Percentiles rank a stretch among this genome's conserved stretches.
Evolutionary conservation across 2,113 vertebrate genomes (phyloP).

Genomic region (Ariopsis seemanni): DNA sequence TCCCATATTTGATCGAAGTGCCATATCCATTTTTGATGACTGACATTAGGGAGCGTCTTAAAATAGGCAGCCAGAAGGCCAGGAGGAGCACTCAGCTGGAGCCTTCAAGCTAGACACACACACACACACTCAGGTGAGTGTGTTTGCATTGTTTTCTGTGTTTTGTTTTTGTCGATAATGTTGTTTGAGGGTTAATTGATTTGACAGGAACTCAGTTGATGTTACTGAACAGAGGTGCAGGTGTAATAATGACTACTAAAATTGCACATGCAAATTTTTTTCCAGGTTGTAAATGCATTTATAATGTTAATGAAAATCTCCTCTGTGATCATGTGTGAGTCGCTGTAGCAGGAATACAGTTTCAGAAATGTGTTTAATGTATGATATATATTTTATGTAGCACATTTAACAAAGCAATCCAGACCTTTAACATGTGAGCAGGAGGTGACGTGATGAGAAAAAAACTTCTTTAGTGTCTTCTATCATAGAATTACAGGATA

Average conservation of each 20-base stretch:
- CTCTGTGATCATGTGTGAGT: background rate
- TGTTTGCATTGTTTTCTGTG: background rate
- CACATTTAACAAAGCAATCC: background rate
- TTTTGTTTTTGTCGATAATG: background rate
- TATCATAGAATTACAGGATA: background rate
- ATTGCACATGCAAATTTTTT: background rate
- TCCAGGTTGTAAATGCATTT: background rate
- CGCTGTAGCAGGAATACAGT: background rate
- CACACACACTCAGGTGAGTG: slow-evolving; percentile 32
- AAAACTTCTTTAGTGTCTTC: background rate
- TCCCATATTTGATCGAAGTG: slow-evolving; percentile 36
- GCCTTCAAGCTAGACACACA: slow-evolving; percentile 15
- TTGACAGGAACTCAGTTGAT: background rate
- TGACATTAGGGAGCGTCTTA: slow-evolving; percentile 46
- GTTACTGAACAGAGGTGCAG: background rate
- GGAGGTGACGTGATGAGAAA: background rate
- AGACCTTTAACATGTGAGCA: background rate
- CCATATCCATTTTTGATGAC: slow-evolving; percentile 38
- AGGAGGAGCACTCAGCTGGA: slow-evolving; percentile 25
- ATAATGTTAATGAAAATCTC: background rate
- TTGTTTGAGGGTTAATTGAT: background rate
- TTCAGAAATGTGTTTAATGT: background rate
- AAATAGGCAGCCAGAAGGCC: slow-evolving; percentile 30
- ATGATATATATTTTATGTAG: background rate
- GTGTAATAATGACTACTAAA: background rate